Evolutionary conservation across 1,140 invertebrate species (phyloP).

Genomic region (Lutraria rhynchaena): DNA sequence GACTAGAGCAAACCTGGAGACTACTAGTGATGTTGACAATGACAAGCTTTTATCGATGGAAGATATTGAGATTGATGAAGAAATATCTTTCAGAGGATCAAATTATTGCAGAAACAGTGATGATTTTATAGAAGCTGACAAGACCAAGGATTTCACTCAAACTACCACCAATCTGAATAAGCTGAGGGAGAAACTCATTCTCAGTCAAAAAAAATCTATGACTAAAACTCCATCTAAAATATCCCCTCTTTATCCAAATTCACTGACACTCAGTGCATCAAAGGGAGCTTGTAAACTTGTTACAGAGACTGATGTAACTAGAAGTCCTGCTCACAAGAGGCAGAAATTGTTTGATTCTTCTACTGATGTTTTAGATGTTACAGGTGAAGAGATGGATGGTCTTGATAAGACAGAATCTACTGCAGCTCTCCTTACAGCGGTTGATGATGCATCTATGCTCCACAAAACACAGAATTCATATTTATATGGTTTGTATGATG

Average conservation of each 20-base stretch:
- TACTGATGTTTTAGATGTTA: not conserved
- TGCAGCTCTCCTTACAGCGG: not conserved
- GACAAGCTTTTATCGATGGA: no score
- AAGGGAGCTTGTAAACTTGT: not conserved
- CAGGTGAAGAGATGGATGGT: not conserved
- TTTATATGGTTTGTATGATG: not conserved
- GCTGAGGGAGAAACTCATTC: constrained; percentile 17
- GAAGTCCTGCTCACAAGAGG: constrained; percentile 30
- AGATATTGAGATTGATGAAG: constrained; percentile 22
- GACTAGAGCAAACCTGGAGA: no score
- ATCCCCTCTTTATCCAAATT: constrained; percentile 3
- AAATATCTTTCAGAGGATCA: constrained; percentile 20
- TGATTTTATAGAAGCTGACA: constrained; percentile 1
- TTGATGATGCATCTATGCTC: constrained; percentile 2
- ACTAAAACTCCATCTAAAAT: constrained; percentile 34
- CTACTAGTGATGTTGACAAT: no score
- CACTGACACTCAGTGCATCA: not conserved
- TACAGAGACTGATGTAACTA: not conserved
- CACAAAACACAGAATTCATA: not conserved
- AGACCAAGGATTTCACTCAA: constrained; percentile 32
- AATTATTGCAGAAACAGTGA: not conserved
- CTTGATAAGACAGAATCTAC: constrained; percentile 6
- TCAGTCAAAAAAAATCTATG: constrained; percentile 19
- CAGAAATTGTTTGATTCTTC: constrained; percentile 10
- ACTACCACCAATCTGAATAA: constrained; percentile 7